Evolutionary conservation across 2,888 invertebrate species (phyloP).

Genomic region (Cosmia trapezina): DNA sequence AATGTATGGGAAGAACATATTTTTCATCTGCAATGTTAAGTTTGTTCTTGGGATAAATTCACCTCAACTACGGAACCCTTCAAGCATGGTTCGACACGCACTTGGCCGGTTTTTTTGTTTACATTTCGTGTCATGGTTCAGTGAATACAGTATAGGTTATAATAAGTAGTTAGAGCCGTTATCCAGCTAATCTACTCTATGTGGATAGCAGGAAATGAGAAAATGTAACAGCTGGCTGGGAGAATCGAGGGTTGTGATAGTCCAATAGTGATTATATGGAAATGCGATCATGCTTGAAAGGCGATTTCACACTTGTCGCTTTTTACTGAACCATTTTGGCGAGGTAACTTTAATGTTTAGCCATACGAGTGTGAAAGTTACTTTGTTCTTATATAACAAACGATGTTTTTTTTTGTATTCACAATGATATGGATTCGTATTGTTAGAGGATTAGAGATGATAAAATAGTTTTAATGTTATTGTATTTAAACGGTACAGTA

Average conservation of each 20-base stretch:
- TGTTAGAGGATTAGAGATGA: neutral
- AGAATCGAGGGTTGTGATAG: slow-evolving; percentile 72
- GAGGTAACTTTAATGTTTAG: slow-evolving; percentile 56
- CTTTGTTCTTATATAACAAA: slow-evolving; percentile 38
- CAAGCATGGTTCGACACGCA: too few species aligned
- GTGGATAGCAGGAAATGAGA: slow-evolving; percentile 73
- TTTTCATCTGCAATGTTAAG: too few species aligned
- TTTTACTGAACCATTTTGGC: slow-evolving; percentile 66
- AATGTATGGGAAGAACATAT: too few species aligned
- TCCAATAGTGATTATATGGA: slow-evolving; percentile 78
- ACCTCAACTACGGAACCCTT: too few species aligned
- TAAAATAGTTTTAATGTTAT: slow-evolving; percentile 2
- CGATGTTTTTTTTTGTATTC: slow-evolving; percentile 26
- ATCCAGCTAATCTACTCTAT: slow-evolving; percentile 58
- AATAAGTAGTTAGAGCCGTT: slow-evolving; percentile 44
- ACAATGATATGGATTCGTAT: neutral
- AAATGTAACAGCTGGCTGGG: slow-evolving; percentile 71
- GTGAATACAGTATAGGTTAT: slow-evolving; percentile 5
- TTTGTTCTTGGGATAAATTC: too few species aligned
- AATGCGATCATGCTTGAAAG: slow-evolving; percentile 76
- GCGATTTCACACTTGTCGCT: slow-evolving; percentile 73
- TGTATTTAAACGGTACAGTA: neutral
- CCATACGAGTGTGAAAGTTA: slow-evolving; percentile 52
- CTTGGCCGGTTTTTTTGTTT: slow-evolving; percentile 1
- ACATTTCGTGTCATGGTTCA: slow-evolving; percentile 3